Conservation (phyloP, 1,140 invertebrate species). For the Goniozus legneri region DNA sequence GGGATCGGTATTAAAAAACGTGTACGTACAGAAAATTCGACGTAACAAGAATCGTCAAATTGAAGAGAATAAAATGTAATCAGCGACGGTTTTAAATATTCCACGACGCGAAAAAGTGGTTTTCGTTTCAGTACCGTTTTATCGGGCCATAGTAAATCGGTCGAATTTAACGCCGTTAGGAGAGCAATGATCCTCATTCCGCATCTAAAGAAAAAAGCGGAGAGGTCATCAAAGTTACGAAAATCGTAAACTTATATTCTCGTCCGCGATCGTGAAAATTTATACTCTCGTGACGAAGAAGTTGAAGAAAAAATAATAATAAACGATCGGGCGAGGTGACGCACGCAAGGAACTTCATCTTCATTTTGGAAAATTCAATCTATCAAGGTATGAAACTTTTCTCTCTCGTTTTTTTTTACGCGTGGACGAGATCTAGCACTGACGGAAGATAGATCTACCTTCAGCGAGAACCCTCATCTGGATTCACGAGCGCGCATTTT, state of each 20-base stretch:
- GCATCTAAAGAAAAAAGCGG: too few relatives aligned
- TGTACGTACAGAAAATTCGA: not conserved
- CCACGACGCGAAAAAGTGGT: not conserved
- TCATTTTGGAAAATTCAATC: not conserved
- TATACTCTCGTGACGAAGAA: too few relatives aligned
- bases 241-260: too few relatives aligned
- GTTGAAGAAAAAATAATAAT: not conserved
- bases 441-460: not conserved
- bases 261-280: too few relatives aligned
- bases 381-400: not conserved
- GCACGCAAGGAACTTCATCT: not conserved
- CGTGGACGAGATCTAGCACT: not conserved
- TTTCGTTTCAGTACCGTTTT: not conserved
- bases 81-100: not conserved
- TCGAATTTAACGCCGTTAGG: not conserved
- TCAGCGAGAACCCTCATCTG: not conserved
- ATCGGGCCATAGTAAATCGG: not conserved
- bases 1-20: not conserved
- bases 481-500: slow-evolving; percentile 2
- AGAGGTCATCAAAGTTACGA: too few relatives aligned
- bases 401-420: too few relatives aligned
- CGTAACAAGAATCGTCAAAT: not conserved
- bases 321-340: not conserved
- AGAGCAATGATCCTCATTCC: too few relatives aligned
- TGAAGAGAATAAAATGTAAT: not conserved